Base-by-base conservation (phyloP, 2,797 vertebrate genomes). In the Gambelia wislizenii region DNA sequence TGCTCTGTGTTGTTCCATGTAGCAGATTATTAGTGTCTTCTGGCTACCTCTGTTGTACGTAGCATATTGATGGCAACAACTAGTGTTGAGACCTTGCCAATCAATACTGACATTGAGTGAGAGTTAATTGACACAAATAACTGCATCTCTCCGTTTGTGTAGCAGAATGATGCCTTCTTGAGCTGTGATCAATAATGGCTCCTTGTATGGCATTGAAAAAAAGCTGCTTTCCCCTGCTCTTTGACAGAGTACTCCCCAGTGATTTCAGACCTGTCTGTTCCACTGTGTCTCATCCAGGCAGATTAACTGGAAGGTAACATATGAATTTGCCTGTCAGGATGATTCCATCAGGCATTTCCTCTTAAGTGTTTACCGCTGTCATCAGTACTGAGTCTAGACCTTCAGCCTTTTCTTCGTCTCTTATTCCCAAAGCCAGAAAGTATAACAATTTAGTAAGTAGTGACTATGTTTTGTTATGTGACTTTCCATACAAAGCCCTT, bases 321-420 rank as follows among this genome's bases (percentile, higher is more conserved):
- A 94, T 97, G 97, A 98, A 96, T 96, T 76, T 97, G 97, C 94
- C 97, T 98, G 97, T 98, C 98, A 98, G 89, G 97, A 96, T 96
- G 94, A 97, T 98, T 98, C 95, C 76, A 95, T 96, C 98, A 98
- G 98, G 93, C 91, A 93, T 70, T 95, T 96, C 94, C 95, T 91
- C 95, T 91, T 96, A 97, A 95, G 90, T 92, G 89, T 97, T 98
- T 98, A 97, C 97, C 96, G 95, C 96, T 97, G 96, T 97, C 96
- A 96, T 97, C 97, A 87, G 83, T 91, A 82, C 85, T 92, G 88
- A 91, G 89, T 94, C 89, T 94, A 93, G 91, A 90, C 81, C 5
- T 87, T 95, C 88, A 92, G 89, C 87, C 91, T 93, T 95, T 95
- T 88, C 93, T 92, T 93, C 88, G 69, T 69, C 30, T 91, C 84